These are phyloP conservation scores for Anguilla obscura DNA, from an alignment of 2,797 vertebrate species.

Conservation along the genomic window DNA sequence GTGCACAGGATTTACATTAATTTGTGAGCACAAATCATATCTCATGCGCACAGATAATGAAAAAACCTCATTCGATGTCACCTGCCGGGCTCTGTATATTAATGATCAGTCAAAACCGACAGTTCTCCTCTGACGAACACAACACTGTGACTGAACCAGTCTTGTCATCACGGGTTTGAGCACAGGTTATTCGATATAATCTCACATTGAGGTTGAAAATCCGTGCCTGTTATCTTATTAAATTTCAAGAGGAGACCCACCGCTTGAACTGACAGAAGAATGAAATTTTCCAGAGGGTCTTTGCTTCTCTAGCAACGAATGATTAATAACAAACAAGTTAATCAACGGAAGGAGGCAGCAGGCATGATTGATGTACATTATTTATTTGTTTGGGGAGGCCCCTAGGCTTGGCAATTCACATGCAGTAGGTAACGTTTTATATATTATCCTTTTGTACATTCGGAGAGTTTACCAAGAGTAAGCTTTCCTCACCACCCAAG, in stretches of 20 bases:
- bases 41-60: too few species aligned
- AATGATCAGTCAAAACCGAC: background rate
- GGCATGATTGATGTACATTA: conserved; percentile 3
- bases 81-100: background rate
- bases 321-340: conserved; percentile 14
- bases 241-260: background rate
- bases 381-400: background rate
- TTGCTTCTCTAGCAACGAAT: background rate
- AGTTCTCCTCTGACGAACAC: background rate
- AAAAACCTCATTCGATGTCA: too few species aligned
- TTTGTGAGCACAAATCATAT: too few species aligned
- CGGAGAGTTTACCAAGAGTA: background rate
- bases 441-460: background rate
- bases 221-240: background rate
- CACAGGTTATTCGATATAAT: background rate
- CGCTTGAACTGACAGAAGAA: background rate
- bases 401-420: background rate
- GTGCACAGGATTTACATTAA: too few species aligned
- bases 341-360: conserved; percentile 14
- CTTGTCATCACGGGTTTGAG: background rate
- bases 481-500: background rate
- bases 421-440: background rate
- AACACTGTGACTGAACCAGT: background rate
- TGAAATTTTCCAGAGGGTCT: background rate
- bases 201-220: background rate